Conservation (phyloP, 2,113 vertebrate species). For the Trachemys scripta region DNA sequence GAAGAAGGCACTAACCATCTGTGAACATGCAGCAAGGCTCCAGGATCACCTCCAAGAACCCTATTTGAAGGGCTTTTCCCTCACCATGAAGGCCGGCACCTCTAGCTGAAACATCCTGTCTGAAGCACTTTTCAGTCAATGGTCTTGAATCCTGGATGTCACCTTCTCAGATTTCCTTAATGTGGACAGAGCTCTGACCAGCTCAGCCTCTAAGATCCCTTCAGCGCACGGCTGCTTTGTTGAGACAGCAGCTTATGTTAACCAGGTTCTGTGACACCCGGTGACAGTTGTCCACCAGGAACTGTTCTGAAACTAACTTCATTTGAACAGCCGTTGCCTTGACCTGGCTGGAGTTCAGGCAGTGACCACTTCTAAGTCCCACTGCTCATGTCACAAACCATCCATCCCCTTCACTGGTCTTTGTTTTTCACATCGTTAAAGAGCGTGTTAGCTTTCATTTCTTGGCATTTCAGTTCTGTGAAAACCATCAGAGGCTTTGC, state of each 20-base stretch:
- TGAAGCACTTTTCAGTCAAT: not conserved
- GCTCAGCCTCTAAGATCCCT: not conserved
- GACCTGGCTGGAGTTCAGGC: not conserved
- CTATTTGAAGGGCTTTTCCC: not conserved
- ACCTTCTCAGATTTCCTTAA: not conserved
- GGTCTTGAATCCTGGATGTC: not conserved
- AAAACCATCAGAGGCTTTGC: not conserved
- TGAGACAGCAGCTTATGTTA: not conserved
- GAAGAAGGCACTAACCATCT: not conserved
- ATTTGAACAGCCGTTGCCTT: not conserved
- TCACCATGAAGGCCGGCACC: not conserved
- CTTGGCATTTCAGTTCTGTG: not conserved
- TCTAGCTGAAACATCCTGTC: not conserved
- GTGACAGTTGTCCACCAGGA: not conserved
- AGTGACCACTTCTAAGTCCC: not conserved
- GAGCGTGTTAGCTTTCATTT: not conserved
- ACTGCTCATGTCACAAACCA: not conserved
- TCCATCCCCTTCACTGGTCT: not conserved
- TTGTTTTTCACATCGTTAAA: not conserved
- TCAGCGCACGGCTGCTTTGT: not conserved
- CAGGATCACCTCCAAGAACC: not conserved
- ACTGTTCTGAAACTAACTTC: not conserved
- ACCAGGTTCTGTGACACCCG: not conserved
- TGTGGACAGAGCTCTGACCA: not conserved
- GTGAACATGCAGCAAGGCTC: not conserved